phyloP scores from a whole-genome alignment of 2,888 invertebrate species.

The Volucella bombylans region DNA sequence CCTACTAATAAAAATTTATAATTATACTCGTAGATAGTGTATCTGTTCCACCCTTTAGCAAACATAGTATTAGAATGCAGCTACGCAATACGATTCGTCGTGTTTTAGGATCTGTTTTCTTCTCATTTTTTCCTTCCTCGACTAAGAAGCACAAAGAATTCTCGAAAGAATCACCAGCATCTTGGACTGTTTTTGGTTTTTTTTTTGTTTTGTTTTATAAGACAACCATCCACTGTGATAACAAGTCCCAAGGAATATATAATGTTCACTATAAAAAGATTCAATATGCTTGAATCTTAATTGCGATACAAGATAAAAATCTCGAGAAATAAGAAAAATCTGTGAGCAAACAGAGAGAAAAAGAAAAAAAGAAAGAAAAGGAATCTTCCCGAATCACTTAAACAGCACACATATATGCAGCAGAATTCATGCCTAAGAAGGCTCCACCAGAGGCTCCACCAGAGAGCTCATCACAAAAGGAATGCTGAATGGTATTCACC shows the following conservation, averaged over 20 bases:
- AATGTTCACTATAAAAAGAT: conserved; percentile 38
- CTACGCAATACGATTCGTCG: conserved; percentile 51
- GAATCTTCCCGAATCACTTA: conserved; percentile 49
- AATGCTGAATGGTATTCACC: conserved; percentile 70
- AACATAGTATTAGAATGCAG: conserved; percentile 27
- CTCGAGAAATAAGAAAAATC: neutral
- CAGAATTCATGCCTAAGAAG: conserved; percentile 67
- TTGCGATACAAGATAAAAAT: conserved; percentile 65
- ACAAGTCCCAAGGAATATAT: conserved; percentile 17
- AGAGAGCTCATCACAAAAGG: conserved; percentile 69
- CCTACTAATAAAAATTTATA: conserved; percentile 45
- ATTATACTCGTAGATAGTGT: conserved; percentile 56
- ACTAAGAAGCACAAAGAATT: conserved; percentile 10
- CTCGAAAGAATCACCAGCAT: conserved; percentile 48
- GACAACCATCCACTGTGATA: conserved; percentile 37
- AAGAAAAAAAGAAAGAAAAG: conserved; percentile 17
- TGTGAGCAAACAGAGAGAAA: conserved; percentile 13
- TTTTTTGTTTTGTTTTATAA: too few species aligned
- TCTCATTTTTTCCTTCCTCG: neutral
- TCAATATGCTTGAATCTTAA: conserved; percentile 65
- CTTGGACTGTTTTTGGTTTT: conserved; percentile 4
- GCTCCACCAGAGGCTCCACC: conserved; percentile 24
- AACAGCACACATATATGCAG: conserved; percentile 52
- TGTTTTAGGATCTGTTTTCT: conserved; percentile 2
- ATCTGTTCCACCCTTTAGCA: conserved; percentile 2